Conservation (phyloP, 2,888 invertebrate genomes). For the Monoplex corrugatus region DNA sequence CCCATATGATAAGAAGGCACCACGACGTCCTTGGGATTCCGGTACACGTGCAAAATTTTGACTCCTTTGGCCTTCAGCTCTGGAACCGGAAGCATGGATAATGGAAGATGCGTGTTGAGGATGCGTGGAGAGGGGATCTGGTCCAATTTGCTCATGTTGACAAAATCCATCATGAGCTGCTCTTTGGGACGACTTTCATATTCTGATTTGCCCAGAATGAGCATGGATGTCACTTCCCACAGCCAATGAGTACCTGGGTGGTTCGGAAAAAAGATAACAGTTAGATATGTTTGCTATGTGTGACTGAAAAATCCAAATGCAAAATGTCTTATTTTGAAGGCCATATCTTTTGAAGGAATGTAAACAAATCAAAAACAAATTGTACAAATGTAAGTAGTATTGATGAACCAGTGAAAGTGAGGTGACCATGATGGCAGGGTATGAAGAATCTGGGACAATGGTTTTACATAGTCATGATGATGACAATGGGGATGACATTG, state of each 20-base stretch:
- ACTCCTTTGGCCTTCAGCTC: conserved; percentile 48
- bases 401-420: no score
- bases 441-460: no score
- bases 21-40: conserved; percentile 58
- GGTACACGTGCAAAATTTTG: conserved; percentile 52
- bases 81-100: conserved; percentile 49
- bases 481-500: no score
- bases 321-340: no score
- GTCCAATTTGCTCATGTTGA: conserved; percentile 38
- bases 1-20: conserved; percentile 58
- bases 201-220: conserved; percentile 43
- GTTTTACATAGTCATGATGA: no score
- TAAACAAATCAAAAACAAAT: no score
- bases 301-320: no score
- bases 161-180: conserved; percentile 49
- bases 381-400: no score
- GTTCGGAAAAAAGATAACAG: no score
- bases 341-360: no score
- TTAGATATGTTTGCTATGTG: no score
- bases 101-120: conserved; percentile 57
- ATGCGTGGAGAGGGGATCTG: conserved; percentile 50
- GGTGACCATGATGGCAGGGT: no score
- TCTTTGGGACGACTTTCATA: conserved; percentile 43
- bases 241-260: conserved; percentile 62
- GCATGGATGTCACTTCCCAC: conserved; percentile 57